A percentile compares a stretch with the other conserved stretches of the same genome.
phyloP scores from a whole-genome alignment of 23 tunicate genomes.

The Diplosoma virens region DNA sequence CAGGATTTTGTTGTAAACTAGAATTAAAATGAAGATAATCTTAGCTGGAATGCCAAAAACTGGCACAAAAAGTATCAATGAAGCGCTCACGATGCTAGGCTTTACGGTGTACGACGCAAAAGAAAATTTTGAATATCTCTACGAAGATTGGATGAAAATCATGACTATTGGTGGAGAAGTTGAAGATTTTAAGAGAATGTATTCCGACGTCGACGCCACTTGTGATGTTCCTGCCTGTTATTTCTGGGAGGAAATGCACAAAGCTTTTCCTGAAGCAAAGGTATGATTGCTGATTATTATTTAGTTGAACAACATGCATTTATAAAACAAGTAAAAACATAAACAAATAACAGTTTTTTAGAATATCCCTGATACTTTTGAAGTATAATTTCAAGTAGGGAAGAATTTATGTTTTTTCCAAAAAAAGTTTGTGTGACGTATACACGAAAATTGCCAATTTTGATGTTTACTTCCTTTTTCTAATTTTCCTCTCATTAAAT shows the following conservation, averaged over 20 bases:
- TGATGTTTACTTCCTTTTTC: no score
- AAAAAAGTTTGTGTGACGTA: no score
- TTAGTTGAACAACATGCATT: no score
- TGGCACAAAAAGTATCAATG: constrained; percentile 43
- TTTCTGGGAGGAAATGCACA: constrained; percentile 63
- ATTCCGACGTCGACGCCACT: constrained; percentile 45
- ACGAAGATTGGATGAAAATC: constrained; percentile 46
- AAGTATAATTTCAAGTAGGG: no score
- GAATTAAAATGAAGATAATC: constrained; percentile 42
- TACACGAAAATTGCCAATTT: no score
- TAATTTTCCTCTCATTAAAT: no score
- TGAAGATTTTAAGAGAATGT: constrained; percentile 47
- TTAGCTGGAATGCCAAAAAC: constrained; percentile 66
- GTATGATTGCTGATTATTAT: no score
- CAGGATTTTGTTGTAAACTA: no score
- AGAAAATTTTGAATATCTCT: constrained; percentile 32
- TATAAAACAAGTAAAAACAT: no score
- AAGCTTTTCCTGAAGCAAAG: constrained; percentile 63
- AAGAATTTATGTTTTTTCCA: no score
- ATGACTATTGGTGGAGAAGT: constrained; percentile 55
- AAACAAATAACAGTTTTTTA: no score
- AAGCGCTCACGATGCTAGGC: constrained; percentile 40
- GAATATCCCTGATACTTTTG: no score
- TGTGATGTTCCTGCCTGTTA: constrained; percentile 63
- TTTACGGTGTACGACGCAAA: constrained; percentile 46